Base-by-base conservation (phyloP, 2,797 vertebrate species). In the Menidia menidia region DNA sequence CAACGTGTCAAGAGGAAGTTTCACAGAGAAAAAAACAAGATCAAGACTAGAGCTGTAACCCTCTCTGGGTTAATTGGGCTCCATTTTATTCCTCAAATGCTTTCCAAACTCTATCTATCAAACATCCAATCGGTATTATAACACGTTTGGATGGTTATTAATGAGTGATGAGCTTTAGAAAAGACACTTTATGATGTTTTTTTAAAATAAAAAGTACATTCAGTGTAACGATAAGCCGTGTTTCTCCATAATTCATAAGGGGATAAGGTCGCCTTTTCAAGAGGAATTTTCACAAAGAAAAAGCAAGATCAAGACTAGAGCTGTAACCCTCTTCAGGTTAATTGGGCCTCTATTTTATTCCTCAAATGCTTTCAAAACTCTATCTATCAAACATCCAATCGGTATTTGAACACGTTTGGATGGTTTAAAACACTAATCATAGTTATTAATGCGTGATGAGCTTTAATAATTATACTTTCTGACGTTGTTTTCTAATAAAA, bases 1-100 rank as follows among this genome's bases (percentile, higher is more conserved):
- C 39, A 41, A 73, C 64, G 77, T 67, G 55, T 79, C 64, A 70
- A 55, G 64, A 51, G 30, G 44, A 42, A 73, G 33, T 41, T 62
- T 60, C 13, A 11, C 42, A 32, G 53, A 32, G 53, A 75, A 32
- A 45, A 59, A 68, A 52, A 43, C 1, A 10, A 31, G 51, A 73
- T 70, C 3, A 64, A 30, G 18, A 2, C 9, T 48, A 68, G 3
- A 19, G 35, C 45, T 60, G 12, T 25, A 32, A 51, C 9, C 59
- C 11, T 4, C 5, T 31, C 48, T 80, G 42, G 59, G 32, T n/a
- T 74, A 55, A 64, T 47, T 74, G 43, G 65, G 74, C 77, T 65
- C 13, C 10, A 18, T 53, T 60, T 68, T 45, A 25, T 42, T 25
- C 43, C 35, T 52, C 13, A 35, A 25, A 13, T 39, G 25, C 25